Evolutionary conservation across 2,113 vertebrate genomes (phyloP).

Genomic region (Amia ocellicauda): DNA sequence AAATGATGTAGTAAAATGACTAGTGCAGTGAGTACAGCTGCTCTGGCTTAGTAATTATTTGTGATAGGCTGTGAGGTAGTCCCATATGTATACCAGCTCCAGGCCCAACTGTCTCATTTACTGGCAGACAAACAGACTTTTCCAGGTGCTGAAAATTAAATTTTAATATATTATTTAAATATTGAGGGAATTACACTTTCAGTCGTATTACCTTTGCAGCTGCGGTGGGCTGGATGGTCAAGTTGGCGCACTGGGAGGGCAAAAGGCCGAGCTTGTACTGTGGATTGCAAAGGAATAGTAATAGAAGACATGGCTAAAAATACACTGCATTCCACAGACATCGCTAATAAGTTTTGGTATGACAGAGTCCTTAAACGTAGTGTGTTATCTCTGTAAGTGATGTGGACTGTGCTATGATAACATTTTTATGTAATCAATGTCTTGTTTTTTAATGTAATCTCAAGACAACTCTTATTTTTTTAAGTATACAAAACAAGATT

Average conservation of each 20-base stretch:
- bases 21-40: conserved; percentile 59
- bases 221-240: conserved; percentile 52
- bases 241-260: conserved; percentile 34
- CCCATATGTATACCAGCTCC: conserved; percentile 69
- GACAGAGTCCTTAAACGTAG: not conserved
- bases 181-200: conserved; percentile 80
- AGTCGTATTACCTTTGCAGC: conserved; percentile 70
- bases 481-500: no score
- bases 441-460: no score
- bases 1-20: conserved; percentile 43
- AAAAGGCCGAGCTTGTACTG: conserved; percentile 10
- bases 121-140: conserved; percentile 72
- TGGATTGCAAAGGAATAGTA: conserved; percentile 27
- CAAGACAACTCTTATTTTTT: no score
- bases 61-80: conserved; percentile 72
- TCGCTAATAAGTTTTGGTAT: conserved; percentile 33
- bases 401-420: no score
- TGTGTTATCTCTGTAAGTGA: no score
- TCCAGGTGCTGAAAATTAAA: conserved; percentile 86
- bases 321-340: not conserved
- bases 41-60: conserved; percentile 71
- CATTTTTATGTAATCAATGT: no score
- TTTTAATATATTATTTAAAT: conserved; percentile 90
- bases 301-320: conserved; percentile 19
- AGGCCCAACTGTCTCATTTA: conserved; percentile 67